Evolutionary conservation across 2,113 vertebrate genomes (phyloP), one percentile per base, ranked within the genome.

Genomic region (Cebus imitator): DNA sequence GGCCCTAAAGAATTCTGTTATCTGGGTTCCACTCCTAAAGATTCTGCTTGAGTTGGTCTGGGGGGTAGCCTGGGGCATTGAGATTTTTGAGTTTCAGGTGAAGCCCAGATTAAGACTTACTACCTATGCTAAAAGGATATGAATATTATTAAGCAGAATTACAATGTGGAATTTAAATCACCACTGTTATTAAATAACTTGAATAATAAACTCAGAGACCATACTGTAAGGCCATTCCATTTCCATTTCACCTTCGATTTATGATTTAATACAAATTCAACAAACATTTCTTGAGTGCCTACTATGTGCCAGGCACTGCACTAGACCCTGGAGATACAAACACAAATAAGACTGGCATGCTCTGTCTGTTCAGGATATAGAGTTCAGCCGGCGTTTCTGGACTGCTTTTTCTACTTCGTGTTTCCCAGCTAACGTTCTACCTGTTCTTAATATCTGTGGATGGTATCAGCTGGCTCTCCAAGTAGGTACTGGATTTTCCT

Each of bases 401-500:
- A 30, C 5, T 92, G n/a, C 2, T 1, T 94, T 83, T 87, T 11
- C 81, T 68, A 20, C 18, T 72, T 84, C 45, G 12, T 95, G 9
- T 48, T 61, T 45, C 50, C 23, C 58, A 89, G 70, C 55, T 35
- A 66, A 66, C 2, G 11, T 79, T 83, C 45, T 64, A 20, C 8
- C 50, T 64, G 6, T 40, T 90, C 50, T 75, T 80, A 72, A 45
- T 75, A 50, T 40, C 66, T 32, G 58, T 23, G 48, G 43, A 80
- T 13, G 20, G 0, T n/a, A 73, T 90, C 37, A 27, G 12, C 11
- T 48, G 13, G 13, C 45, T 78, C 87, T 91, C 58, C 5, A 95
- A 89, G 45, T 64, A 81, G 37, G 45, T 50, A 84, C 37, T 90
- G 52, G 32, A 79, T 86, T 91, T 94, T 90, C 43, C 55, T 92